A percentile compares a stretch with the other conserved stretches of the same genome.
Evolutionary conservation across 1,140 invertebrate genomes (phyloP).

Genomic region (Drosophila oshimai): DNA sequence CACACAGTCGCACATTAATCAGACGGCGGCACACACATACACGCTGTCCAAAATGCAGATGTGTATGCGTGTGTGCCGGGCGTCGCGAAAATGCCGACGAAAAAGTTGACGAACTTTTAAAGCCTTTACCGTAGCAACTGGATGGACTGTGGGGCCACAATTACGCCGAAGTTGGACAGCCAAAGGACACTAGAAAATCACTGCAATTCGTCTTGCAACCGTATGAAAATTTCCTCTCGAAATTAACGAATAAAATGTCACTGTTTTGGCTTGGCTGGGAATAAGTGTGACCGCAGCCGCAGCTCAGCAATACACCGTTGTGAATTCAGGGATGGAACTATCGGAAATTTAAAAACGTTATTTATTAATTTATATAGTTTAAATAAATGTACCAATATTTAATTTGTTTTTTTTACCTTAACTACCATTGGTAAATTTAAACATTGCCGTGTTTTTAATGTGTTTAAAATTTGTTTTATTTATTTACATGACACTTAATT

Average conservation of each 20-base stretch:
- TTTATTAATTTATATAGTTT: neutral
- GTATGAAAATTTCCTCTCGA: neutral
- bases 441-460: neutral
- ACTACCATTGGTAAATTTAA: neutral
- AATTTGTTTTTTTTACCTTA: neutral
- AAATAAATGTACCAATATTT: neutral
- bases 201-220: neutral
- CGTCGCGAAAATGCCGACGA: slow-evolving; percentile 72
- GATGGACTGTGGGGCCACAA: slow-evolving; percentile 15
- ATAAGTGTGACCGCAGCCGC: neutral
- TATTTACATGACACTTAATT: slow-evolving; percentile 74
- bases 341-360: neutral
- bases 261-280: slow-evolving; percentile 66
- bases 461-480: slow-evolving; percentile 3
- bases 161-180: neutral
- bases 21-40: slow-evolving; percentile 4
- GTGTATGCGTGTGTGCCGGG: slow-evolving; percentile 49
- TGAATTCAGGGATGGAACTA: neutral
- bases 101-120: neutral
- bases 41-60: neutral
- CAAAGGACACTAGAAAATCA: neutral
- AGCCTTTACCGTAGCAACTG: slow-evolving; percentile 16
- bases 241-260: slow-evolving; percentile 35
- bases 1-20: slow-evolving; percentile 19
- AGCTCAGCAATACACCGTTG: neutral